Evolutionary conservation across 2,113 vertebrate genomes (phyloP), one percentile per base, ranked within the genome.

Genomic region (Eurystomus gularis): DNA sequence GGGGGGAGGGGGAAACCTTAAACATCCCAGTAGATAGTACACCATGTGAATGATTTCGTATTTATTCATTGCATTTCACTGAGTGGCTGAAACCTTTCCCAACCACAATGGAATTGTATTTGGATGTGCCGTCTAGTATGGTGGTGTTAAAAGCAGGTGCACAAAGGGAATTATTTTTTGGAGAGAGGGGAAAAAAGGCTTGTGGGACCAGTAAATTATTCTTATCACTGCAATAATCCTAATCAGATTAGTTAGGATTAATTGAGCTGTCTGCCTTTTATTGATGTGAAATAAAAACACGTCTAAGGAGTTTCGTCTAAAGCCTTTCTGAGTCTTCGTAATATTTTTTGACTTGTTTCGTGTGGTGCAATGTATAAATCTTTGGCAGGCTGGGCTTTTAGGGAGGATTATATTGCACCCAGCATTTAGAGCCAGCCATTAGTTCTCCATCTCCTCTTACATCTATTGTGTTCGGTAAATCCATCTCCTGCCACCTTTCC

Each of bases 171-270:
- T 90, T 83, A 13, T 88, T n/a, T 42, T 76, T 48, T 46, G 62
- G 61, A 61, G 75, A 48, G 37, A 35, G 26, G 33, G 13, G 23
- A 1, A 13, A 65, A 69, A 60, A 61, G 23, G 3, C 57, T 80
- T 70, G 19, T 4, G 7, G 16, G 42, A 31, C 33, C 64, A 52
- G 33, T 60, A 71, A 86, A 48, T 83, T 24, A 60, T 73, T 77
- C 40, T 65, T 29, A 62, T 28, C 8, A 9, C 35, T 48, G 51
- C 55, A 78, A 5, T 66, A 77, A 81, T 37, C 57, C 66, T 76
- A 40, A 73, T 88, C 75, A 70, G 60, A 52, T 80, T 95, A 94
- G 92, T 96, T 86, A 75, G n/a, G 68, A 51, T 80, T 95, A 54
- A 83, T 95, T 81, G 44, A 71, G 26, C 33, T 4, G 3, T 23